A percentile compares a stretch with the other conserved stretches of the same genome.
These are phyloP conservation scores for Microtus richardsoni DNA, from an alignment of 2,113 vertebrate species.

Conservation along the genomic window DNA sequence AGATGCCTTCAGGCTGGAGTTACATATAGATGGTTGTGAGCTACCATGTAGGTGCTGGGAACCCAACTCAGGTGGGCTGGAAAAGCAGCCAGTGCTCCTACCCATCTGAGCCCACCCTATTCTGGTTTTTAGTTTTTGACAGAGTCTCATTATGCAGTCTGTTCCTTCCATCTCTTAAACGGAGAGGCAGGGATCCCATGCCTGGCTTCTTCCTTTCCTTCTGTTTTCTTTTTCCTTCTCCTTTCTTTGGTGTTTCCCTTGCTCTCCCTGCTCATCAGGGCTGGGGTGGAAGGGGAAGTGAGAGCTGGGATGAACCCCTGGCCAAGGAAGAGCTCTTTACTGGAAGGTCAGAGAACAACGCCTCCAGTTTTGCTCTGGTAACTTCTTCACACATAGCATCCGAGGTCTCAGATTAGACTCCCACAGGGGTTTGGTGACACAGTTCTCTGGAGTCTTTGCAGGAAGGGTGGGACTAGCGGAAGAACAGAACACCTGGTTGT, in stretches of 20 bases:
- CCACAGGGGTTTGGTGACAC: background rate
- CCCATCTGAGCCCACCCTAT: background rate
- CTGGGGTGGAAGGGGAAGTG: background rate
- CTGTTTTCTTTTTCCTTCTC: background rate
- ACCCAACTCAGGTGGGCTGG: background rate
- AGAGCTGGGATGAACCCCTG: background rate
- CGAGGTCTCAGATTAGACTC: constrained; percentile 30
- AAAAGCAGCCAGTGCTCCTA: background rate
- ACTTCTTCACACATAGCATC: background rate
- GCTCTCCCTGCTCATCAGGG: background rate
- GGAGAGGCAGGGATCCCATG: background rate
- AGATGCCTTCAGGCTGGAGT: background rate
- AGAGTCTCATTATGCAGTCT: background rate
- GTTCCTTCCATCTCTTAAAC: background rate
- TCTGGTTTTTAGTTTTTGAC: background rate
- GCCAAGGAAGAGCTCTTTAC: background rate
- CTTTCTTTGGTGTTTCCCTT: background rate
- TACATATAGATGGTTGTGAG: background rate
- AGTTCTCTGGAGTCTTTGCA: background rate
- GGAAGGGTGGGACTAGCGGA: background rate
- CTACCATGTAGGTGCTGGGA: background rate
- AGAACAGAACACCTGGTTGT: constrained; percentile 26
- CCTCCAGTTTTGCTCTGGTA: background rate
- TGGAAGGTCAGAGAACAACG: background rate
- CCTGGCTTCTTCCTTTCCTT: background rate